These are phyloP conservation scores for Morone saxatilis DNA, from an alignment of 2,113 vertebrate species.

Conservation along the genomic window DNA sequence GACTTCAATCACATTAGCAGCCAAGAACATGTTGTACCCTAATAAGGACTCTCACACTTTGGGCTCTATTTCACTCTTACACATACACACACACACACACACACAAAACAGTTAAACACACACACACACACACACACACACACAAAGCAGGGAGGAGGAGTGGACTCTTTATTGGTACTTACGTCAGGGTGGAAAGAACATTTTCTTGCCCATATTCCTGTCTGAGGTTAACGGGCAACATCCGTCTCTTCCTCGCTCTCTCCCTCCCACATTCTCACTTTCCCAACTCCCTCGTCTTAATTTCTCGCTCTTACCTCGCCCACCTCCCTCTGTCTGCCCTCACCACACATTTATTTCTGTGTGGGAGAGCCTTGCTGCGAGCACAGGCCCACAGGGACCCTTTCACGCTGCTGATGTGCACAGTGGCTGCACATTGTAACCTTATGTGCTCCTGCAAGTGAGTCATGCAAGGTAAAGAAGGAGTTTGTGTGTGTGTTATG, in stretches of 20 bases:
- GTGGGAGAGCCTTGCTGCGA: conserved; percentile 55
- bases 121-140: conserved; percentile 5
- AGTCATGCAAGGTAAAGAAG: conserved; percentile 60
- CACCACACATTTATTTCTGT: conserved; percentile 56
- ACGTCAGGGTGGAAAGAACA: conserved; percentile 83
- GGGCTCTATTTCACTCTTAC: conserved; percentile 19
- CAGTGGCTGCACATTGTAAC: conserved; percentile 66
- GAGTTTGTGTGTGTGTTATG: conserved; percentile 16
- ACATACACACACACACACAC: conserved; percentile 20
- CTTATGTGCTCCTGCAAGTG: conserved; percentile 52
- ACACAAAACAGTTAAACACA: too few species aligned
- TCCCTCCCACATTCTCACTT: conserved; percentile 49
- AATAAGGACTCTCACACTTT: conserved; percentile 50
- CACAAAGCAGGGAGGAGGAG: conserved; percentile 46
- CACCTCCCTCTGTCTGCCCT: conserved; percentile 47
- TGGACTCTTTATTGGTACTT: conserved; percentile 76
- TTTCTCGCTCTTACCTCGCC: conserved; percentile 39
- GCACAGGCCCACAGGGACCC: conserved; percentile 53
- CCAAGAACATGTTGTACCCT: conserved; percentile 68
- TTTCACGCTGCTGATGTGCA: conserved; percentile 53
- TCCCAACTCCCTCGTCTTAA: conserved; percentile 32
- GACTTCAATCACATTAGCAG: conserved; percentile 24
- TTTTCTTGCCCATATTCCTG: conserved; percentile 77
- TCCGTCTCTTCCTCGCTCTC: conserved; percentile 63
- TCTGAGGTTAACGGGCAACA: conserved; percentile 77